These are phyloP conservation scores for Plagodis dolabraria DNA, from an alignment of 2,888 invertebrate genomes.

Conservation along the genomic window DNA sequence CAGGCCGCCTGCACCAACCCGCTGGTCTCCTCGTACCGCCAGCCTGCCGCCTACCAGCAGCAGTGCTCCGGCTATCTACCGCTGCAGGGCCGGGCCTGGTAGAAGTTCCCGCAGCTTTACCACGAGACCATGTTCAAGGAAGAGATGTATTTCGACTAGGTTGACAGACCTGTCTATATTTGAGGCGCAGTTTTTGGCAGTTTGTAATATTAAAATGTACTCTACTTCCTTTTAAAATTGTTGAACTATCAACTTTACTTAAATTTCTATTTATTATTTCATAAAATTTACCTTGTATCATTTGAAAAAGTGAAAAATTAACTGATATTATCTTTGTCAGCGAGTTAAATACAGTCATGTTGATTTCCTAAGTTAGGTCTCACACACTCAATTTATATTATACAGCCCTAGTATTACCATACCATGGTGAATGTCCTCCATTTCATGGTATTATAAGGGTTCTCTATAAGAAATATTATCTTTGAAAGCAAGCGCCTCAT, in stretches of 20 bases:
- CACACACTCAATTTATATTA: too few relatives aligned
- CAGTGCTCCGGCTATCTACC: conserved; percentile 94
- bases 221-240: too few relatives aligned
- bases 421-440: too few relatives aligned
- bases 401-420: too few relatives aligned
- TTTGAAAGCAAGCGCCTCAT: conserved; percentile 26
- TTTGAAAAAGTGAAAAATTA: too few relatives aligned
- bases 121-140: conserved; percentile 87
- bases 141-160: conserved; percentile 84
- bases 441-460: neutral
- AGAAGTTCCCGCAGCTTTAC: conserved; percentile 89
- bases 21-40: conserved; percentile 87
- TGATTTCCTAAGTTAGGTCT: too few relatives aligned
- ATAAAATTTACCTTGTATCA: too few relatives aligned
- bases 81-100: conserved; percentile 94
- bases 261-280: too few relatives aligned
- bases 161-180: conserved; percentile 27
- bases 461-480: neutral
- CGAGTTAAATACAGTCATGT: too few relatives aligned
- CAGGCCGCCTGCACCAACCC: conserved; percentile 81
- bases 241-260: too few relatives aligned
- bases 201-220: neutral
- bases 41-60: conserved; percentile 91
- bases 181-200: conserved; percentile 3
- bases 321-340: too few relatives aligned